Conservation (phyloP, 2,888 invertebrate species). For the Ypsolopha scabrella region DNA sequence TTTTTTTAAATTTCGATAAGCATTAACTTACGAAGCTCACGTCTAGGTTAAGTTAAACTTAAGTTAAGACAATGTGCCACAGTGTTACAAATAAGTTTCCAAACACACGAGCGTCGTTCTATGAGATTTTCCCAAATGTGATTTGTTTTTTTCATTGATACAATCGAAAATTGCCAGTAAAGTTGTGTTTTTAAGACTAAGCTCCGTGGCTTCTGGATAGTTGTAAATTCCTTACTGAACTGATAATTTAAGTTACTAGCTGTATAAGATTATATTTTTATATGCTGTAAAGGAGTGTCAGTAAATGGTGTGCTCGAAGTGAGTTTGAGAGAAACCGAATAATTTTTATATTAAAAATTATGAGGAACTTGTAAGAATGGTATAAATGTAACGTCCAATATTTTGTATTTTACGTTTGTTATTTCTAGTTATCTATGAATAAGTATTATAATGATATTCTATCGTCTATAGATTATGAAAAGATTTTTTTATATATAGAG, state of each 20-base stretch:
- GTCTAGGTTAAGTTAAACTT: conserved; percentile 6
- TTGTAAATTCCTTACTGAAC: conserved; percentile 36
- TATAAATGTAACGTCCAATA: conserved; percentile 43
- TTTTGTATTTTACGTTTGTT: conserved; percentile 39
- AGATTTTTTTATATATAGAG: conserved; percentile 61
- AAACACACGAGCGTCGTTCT: background rate
- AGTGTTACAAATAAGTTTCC: background rate
- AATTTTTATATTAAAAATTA: conserved; percentile 69
- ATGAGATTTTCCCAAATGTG: conserved; percentile 2
- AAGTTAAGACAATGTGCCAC: conserved; percentile 21
- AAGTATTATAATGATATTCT: conserved; percentile 62
- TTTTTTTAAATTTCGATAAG: conserved; percentile 9
- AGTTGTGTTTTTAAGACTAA: background rate
- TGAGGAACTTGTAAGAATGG: conserved; percentile 45
- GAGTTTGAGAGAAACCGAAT: conserved; percentile 41
- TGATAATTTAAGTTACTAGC: conserved; percentile 50
- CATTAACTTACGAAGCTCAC: conserved; percentile 15
- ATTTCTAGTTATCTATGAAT: conserved; percentile 20
- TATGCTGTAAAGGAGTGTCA: conserved; percentile 34
- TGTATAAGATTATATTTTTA: conserved; percentile 33
- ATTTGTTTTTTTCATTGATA: background rate
- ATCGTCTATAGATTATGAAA: conserved; percentile 53
- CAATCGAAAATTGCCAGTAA: conserved; percentile 1
- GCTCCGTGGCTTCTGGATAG: conserved; percentile 23
- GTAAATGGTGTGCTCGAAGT: conserved; percentile 15